phyloP scores from a whole-genome alignment of 2,113 vertebrate species.

The Furnarius figulus region DNA sequence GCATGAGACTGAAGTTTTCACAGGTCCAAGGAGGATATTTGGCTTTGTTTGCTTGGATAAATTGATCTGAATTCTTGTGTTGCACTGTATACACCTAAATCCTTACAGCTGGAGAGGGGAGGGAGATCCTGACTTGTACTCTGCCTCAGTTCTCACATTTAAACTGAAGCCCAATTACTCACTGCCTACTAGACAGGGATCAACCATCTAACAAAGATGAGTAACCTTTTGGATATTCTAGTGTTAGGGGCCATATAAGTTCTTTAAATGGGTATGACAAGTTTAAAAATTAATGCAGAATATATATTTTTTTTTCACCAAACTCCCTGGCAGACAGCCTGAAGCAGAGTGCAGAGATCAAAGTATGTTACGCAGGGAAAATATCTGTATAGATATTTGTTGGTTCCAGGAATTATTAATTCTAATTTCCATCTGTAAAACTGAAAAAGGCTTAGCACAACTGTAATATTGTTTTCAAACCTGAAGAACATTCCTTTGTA shows the following conservation, averaged over 20 bases:
- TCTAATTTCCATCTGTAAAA: not conserved
- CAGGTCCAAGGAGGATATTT: not conserved
- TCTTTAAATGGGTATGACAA: fast-evolving
- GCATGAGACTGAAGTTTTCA: not conserved
- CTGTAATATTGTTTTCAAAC: not conserved
- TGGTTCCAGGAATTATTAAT: not conserved
- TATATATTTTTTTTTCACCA: not conserved
- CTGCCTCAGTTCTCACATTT: not conserved
- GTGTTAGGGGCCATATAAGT: not conserved
- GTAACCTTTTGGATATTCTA: not conserved
- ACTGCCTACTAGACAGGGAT: not conserved
- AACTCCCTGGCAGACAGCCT: not conserved
- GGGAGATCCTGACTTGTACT: not conserved
- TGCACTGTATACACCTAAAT: not conserved
- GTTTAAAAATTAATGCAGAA: not conserved
- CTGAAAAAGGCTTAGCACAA: not conserved
- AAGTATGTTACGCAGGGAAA: not conserved
- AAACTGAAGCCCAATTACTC: not conserved
- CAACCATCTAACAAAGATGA: not conserved
- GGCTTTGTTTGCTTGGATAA: not conserved
- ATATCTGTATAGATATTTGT: not conserved
- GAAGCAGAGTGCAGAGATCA: not conserved
- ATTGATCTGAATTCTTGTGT: not conserved
- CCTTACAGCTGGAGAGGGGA: not conserved
- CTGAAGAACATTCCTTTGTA: not conserved